Evolutionary conservation across 2,888 invertebrate species (phyloP).

Genomic region (Frankliniella intonsa): DNA sequence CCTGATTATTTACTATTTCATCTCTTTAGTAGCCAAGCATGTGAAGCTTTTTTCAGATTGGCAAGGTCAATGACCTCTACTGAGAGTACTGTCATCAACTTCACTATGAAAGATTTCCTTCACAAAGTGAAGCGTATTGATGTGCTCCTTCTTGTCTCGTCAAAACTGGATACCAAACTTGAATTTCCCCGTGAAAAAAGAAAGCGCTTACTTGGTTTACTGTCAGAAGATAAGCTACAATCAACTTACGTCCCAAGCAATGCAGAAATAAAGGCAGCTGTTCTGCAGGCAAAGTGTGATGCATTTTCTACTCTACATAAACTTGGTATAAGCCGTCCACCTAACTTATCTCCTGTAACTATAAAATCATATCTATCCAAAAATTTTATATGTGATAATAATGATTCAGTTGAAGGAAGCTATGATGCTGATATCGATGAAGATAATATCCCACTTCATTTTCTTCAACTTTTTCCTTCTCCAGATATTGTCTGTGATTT

Average conservation of each 20-base stretch:
- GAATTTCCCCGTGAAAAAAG: conserved; percentile 7
- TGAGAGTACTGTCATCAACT: background rate
- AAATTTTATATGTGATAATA: background rate
- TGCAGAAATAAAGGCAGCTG: background rate
- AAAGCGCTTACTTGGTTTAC: background rate
- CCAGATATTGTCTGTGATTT: background rate
- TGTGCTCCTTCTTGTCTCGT: background rate
- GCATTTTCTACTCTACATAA: background rate
- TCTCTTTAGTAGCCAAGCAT: background rate
- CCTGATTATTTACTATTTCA: background rate
- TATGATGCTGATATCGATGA: background rate
- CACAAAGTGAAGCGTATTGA: background rate
- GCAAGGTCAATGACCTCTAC: conserved; percentile 8
- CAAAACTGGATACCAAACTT: background rate
- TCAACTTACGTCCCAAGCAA: background rate
- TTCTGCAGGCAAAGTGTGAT: background rate
- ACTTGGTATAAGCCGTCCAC: background rate
- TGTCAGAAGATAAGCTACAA: background rate
- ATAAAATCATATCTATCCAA: background rate
- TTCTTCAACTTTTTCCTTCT: background rate
- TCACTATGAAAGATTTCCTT: conserved; percentile 3
- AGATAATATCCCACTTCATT: background rate
- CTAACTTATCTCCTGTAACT: background rate
- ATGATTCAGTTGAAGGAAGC: background rate
- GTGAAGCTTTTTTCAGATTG: background rate